Conservation (phyloP, 1,140 invertebrate genomes). For the Armadillidium nasatum region DNA sequence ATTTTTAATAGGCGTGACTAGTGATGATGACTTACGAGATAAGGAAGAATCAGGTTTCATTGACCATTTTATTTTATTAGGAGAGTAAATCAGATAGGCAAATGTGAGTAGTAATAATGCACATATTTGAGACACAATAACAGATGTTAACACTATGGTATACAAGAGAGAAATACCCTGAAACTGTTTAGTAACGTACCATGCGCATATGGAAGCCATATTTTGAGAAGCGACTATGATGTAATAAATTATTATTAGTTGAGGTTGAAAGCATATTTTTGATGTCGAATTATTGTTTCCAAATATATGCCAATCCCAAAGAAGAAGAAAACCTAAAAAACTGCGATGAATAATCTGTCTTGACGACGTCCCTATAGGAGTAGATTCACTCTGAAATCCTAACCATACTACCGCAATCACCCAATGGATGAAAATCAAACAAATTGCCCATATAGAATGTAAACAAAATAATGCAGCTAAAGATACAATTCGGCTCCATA, state of each 20-base stretch:
- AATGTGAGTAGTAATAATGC: conserved; percentile 34
- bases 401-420: conserved; percentile 36
- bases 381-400: conserved; percentile 33
- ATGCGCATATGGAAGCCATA: conserved; percentile 31
- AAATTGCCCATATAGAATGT: conserved; percentile 30
- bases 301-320: conserved; percentile 39
- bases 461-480: conserved; percentile 35
- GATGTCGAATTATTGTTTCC: conserved; percentile 30
- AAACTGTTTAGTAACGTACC: conserved; percentile 28
- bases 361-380: conserved; percentile 21
- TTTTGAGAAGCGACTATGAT: conserved; percentile 35
- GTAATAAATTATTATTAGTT: conserved; percentile 36
- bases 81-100: conserved; percentile 37
- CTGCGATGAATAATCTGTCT: conserved; percentile 27
- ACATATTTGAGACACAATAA: conserved; percentile 31
- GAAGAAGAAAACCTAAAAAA: conserved; percentile 38
- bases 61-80: conserved; percentile 31
- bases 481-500: conserved; percentile 37
- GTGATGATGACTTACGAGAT: conserved; percentile 21
- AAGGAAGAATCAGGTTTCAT: conserved; percentile 26
- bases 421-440: conserved; percentile 35
- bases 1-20: conserved; percentile 33
- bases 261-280: conserved; percentile 36
- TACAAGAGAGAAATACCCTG: conserved; percentile 18
- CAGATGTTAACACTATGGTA: conserved; percentile 30